Evolutionary conservation across 2,888 invertebrate species (phyloP), one percentile per base, ranked within the genome.

Genomic region (Orthosia cruda): DNA sequence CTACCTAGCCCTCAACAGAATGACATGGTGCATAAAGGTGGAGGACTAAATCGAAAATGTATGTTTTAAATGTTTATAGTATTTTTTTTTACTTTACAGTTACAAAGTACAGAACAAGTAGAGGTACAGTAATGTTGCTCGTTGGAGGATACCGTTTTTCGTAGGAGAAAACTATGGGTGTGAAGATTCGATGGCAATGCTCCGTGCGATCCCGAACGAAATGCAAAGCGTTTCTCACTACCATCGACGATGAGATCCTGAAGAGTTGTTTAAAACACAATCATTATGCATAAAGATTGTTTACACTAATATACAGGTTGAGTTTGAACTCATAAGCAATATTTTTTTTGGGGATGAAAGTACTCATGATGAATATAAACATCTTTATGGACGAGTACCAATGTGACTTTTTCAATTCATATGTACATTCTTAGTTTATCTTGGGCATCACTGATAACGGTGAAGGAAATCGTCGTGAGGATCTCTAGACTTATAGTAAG

Each of bases 181-280:
- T 52, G 13, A 91, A 85, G 63, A 90, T 81, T 2, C 68, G 91
- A 47, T 94, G 94, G 94, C 84, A 89, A 3, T 94, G 94, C 73
- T 93, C 93, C 7, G 92, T 89, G 3, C 90, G 26, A 32, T 32
- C 2, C 26, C 26, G 26, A 32, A 32, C n/a, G 49, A 68, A 45
- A 5, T 45, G 26, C 26, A 84, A 78, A 62, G 89, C 88, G 2
- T 81, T 74, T 15, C 64, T 88, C 12, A 85, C 83, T 7, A 84
- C 87, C 1, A 12, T 88, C 32, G 83, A 84, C 4, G 77, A 86
- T 16, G 69, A 59, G 0, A 58, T 87, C 40, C 11, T 87, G n/a
- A 87, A 67, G 63, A 80, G 82, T 77, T 77, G 61, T 64, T 74
- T 87, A 52, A 63, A 72, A 57, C 87, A 87, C 47, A 87, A 87